Conservation (phyloP, 1,140 invertebrate species). For the Papilio xuthus region DNA sequence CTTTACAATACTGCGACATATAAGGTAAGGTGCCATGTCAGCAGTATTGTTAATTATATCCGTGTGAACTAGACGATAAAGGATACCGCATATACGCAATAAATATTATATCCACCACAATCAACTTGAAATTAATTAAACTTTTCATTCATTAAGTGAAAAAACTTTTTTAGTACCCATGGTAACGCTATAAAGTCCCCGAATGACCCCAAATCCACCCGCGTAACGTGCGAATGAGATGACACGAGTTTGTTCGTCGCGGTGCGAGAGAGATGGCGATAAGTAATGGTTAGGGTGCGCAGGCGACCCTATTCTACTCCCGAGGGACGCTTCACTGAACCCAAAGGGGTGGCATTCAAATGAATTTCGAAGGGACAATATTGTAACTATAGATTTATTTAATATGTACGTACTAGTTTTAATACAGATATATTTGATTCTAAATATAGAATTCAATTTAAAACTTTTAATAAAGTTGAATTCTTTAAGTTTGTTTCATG, state of each 20-base stretch:
- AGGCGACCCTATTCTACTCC: constrained; percentile 41
- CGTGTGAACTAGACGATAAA: constrained; percentile 8
- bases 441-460: neutral
- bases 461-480: neutral
- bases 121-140: constrained; percentile 11
- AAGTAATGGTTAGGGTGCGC: constrained; percentile 41
- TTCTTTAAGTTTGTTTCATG: neutral
- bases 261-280: constrained; percentile 42
- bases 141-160: neutral
- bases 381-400: constrained; percentile 27
- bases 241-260: constrained; percentile 48
- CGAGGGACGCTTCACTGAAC: constrained; percentile 22
- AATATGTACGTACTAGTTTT: neutral
- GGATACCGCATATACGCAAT: constrained; percentile 4
- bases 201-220: constrained; percentile 21
- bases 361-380: constrained; percentile 12
- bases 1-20: too few species aligned
- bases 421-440: neutral
- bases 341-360: constrained; percentile 20
- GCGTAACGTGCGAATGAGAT: constrained; percentile 2
- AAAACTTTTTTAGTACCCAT: constrained; percentile 6
- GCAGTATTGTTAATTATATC: constrained; percentile 3
- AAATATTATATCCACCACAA: constrained; percentile 14
- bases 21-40: neutral
- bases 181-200: constrained; percentile 1